phyloP scores from a whole-genome alignment of 1,140 invertebrate species.

The Drosophila malerkotliana region DNA sequence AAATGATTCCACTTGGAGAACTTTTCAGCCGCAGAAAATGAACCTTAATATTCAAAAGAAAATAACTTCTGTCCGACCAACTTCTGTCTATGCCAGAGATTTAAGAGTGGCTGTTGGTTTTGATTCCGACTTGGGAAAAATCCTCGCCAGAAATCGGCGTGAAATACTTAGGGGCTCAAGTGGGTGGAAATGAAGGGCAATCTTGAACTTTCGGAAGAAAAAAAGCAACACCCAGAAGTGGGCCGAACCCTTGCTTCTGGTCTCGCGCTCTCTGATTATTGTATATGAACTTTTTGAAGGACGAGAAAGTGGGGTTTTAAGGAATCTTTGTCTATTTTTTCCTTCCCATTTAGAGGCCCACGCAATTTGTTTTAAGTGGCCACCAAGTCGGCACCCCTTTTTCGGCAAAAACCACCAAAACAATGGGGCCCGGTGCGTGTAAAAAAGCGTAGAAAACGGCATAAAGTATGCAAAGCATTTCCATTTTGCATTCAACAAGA shows the following conservation, averaged over 20 bases:
- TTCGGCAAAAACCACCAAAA: slow-evolving; percentile 17
- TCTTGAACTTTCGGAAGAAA: slow-evolving; percentile 45
- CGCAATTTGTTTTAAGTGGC: slow-evolving; percentile 83
- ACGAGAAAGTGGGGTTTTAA: slow-evolving; percentile 27
- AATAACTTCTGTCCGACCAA: slow-evolving; percentile 44
- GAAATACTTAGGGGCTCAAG: slow-evolving; percentile 70
- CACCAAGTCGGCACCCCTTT: slow-evolving; percentile 29
- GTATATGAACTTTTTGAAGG: slow-evolving; percentile 56
- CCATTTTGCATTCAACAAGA: slow-evolving; percentile 83
- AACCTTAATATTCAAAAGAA: slow-evolving; percentile 55
- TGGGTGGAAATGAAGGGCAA: slow-evolving; percentile 42
- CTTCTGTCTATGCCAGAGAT: slow-evolving; percentile 30
- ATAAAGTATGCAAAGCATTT: slow-evolving; percentile 83
- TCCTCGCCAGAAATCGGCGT: slow-evolving; percentile 67
- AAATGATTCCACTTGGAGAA: slow-evolving; percentile 15
- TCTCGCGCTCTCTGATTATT: slow-evolving; percentile 57
- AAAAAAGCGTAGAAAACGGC: slow-evolving; percentile 74
- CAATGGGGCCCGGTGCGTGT: slow-evolving; percentile 45
- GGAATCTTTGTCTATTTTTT: slow-evolving; percentile 27
- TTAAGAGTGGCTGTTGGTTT: slow-evolving; percentile 29
- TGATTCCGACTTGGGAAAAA: slow-evolving; percentile 19
- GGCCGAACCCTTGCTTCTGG: slow-evolving; percentile 48
- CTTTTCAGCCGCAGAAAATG: slow-evolving; percentile 50
- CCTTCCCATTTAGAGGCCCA: slow-evolving; percentile 7
- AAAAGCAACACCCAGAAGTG: neutral